Evolutionary conservation across 2,888 invertebrate genomes (phyloP).

Genomic region (Noctua janthina): DNA sequence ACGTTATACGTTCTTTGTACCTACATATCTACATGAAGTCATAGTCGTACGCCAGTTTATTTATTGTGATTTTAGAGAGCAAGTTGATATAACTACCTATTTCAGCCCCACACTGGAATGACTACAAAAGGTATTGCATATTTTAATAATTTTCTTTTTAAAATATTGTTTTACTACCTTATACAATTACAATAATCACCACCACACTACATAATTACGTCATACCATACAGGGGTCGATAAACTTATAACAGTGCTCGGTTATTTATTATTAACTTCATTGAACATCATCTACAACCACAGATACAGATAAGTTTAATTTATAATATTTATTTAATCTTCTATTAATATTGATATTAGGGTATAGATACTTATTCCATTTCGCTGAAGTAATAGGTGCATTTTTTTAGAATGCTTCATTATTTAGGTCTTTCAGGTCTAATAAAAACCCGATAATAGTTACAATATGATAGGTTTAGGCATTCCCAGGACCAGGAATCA

Average conservation of each 20-base stretch:
- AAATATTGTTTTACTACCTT: background rate
- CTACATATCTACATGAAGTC: background rate
- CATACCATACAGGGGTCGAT: constrained; percentile 22
- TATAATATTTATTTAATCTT: constrained; percentile 10
- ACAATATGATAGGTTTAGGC: background rate
- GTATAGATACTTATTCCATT: background rate
- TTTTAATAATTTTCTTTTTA: background rate
- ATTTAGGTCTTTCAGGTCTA: background rate
- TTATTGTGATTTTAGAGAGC: background rate
- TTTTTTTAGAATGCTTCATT: background rate
- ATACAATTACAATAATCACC: background rate
- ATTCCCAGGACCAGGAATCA: background rate
- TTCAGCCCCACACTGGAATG: background rate
- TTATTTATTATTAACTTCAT: constrained; percentile 35
- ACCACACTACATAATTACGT: background rate
- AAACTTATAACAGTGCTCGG: constrained; percentile 20
- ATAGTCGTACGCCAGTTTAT: background rate
- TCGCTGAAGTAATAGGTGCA: background rate
- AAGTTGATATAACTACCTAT: background rate
- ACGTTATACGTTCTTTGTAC: background rate
- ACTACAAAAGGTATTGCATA: background rate
- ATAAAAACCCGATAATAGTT: background rate
- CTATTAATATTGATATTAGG: background rate
- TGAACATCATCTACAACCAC: constrained; percentile 7
- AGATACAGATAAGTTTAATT: background rate